Conservation (phyloP, 2,113 vertebrate genomes). For the Pseudolaguvia tuberculata region DNA sequence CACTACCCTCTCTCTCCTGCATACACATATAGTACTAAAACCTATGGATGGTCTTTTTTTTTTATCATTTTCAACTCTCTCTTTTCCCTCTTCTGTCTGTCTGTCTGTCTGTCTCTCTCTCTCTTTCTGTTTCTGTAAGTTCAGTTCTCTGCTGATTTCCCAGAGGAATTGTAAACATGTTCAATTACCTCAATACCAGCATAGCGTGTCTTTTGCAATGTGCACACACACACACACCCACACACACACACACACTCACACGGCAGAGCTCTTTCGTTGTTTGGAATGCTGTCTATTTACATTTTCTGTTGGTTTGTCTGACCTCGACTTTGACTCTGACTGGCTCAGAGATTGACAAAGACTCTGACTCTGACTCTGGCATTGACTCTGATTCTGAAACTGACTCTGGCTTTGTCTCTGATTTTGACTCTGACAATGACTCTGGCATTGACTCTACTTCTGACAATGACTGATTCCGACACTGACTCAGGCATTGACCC, state of each 20-base stretch:
- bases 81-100: neutral
- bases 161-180: constrained; percentile 68
- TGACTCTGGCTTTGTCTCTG: too few species aligned
- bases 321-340: neutral
- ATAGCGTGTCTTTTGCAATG: constrained; percentile 38
- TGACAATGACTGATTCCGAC: neutral
- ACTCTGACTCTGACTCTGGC: neutral
- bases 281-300: neutral
- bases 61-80: too few species aligned
- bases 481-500: neutral
- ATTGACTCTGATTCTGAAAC: neutral
- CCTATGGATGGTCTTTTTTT: neutral
- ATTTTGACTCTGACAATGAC: neutral
- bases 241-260: constrained; percentile 2
- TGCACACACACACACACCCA: constrained; percentile 3
- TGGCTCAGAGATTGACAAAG: neutral
- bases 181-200: constrained; percentile 63
- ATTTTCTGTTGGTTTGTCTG: too few species aligned
- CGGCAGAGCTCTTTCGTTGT: neutral
- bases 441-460: neutral
- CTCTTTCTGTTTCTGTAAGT: constrained; percentile 42
- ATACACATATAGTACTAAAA: neutral
- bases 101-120: constrained; percentile 36
- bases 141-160: constrained; percentile 65
- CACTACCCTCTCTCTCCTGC: constrained; percentile 23